phyloP scores from a whole-genome alignment of 2,113 vertebrate species.

The Mesembrinibis cayennensis region DNA sequence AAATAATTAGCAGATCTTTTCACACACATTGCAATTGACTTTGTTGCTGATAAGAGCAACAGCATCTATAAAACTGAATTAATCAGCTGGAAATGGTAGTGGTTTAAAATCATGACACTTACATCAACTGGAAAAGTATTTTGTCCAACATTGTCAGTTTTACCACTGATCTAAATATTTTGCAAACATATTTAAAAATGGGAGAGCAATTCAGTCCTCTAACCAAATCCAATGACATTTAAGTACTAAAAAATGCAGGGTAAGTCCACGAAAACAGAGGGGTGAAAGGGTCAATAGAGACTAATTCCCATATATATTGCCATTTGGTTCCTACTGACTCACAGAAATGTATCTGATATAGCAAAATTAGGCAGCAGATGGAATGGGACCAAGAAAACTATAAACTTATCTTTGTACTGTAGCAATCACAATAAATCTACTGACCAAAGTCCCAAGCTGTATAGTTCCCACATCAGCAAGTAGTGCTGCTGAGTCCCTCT shows the following conservation, averaged over 20 bases:
- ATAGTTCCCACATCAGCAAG: not conserved
- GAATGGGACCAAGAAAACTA: not conserved
- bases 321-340: not conserved
- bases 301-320: not conserved
- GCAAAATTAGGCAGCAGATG: not conserved
- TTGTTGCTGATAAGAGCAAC: not conserved
- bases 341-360: not conserved
- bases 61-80: not conserved
- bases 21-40: not conserved
- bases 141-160: not conserved
- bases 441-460: not conserved
- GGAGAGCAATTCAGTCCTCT: not conserved
- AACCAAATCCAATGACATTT: not conserved
- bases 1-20: not conserved
- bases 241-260: not conserved
- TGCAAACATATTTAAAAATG: not conserved
- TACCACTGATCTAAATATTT: not conserved
- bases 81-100: not conserved
- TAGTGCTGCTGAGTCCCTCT: not conserved
- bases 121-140: not conserved
- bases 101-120: not conserved
- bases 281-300: not conserved
- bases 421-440: not conserved
- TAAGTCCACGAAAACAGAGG: not conserved
- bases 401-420: not conserved